Conservation (phyloP, 2,113 vertebrate genomes). For the Prochilodus magdalenae region DNA sequence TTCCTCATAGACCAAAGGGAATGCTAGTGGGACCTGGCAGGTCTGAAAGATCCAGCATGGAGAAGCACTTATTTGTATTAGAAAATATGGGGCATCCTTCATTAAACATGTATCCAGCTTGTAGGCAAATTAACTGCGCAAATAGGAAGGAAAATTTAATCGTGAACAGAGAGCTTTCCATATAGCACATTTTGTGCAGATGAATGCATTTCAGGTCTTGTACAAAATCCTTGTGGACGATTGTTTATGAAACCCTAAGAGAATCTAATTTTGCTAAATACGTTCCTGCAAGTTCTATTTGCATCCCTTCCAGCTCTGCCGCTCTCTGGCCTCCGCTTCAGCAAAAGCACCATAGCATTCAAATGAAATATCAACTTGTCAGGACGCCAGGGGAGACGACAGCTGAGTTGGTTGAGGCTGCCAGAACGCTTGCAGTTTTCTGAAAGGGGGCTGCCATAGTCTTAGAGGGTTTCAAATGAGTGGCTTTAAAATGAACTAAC, state of each 20-base stretch:
- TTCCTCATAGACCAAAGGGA: not conserved
- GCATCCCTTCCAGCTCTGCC: conserved; percentile 3
- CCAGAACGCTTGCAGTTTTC: conserved; percentile 59
- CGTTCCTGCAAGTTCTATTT: conserved; percentile 53
- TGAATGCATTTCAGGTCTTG: not conserved
- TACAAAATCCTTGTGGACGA: not conserved
- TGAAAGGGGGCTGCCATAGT: conserved; percentile 39
- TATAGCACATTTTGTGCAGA: not conserved
- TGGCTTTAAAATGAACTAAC: conserved; percentile 51
- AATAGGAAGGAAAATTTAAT: not conserved
- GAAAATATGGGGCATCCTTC: not conserved
- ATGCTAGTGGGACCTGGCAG: not conserved
- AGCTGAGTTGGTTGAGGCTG: conserved; percentile 63
- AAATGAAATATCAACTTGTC: conserved; percentile 79
- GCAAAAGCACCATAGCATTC: conserved; percentile 63
- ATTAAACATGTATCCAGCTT: not conserved
- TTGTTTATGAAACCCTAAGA: not conserved
- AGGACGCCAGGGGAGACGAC: conserved; percentile 67
- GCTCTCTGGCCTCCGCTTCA: conserved; percentile 17
- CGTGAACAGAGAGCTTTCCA: not conserved
- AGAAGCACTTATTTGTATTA: not conserved
- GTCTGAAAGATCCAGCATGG: no score
- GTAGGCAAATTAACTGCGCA: not conserved
- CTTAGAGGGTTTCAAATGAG: conserved; percentile 61
- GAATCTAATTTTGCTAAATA: conserved; percentile 24